A percentile compares a stretch with the other conserved stretches of the same genome.
Conservation (phyloP, 2,888 invertebrate species). For the Amaurobius ferox region DNA sequence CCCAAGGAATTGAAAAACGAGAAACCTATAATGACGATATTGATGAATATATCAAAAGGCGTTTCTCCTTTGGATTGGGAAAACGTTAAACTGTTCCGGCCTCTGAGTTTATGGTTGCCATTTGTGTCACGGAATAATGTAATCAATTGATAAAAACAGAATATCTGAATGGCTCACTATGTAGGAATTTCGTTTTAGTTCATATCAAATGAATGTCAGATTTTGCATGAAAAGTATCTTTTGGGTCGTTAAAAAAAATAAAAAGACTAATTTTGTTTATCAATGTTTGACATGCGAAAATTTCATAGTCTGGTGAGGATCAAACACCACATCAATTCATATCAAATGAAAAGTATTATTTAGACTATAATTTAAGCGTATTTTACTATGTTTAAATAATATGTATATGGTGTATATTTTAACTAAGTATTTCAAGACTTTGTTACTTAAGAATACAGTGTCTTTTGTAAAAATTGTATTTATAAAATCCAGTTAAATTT, state of each 20-base stretch:
- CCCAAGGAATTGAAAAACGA: constrained; percentile 41
- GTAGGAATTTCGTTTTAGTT: neutral
- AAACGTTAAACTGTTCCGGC: constrained; percentile 72
- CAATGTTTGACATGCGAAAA: too few relatives aligned
- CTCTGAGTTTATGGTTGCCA: constrained; percentile 24
- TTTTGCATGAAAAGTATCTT: constrained; percentile 7
- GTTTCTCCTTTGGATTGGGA: constrained; percentile 73
- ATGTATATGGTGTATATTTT: too few relatives aligned
- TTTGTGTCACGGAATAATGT: neutral
- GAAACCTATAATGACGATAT: constrained; percentile 58
- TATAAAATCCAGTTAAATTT: too few relatives aligned
- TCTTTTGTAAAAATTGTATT: too few relatives aligned
- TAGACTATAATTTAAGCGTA: too few relatives aligned
- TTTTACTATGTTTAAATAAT: too few relatives aligned
- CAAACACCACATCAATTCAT: too few relatives aligned
- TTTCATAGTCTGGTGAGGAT: too few relatives aligned
- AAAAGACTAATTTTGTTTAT: neutral
- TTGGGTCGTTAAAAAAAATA: neutral
- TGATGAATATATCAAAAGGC: constrained; percentile 72
- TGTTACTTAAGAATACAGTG: too few relatives aligned
- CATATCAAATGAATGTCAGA: neutral
- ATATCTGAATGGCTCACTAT: neutral
- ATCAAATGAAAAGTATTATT: too few relatives aligned
- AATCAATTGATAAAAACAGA: neutral
- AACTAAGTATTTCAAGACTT: too few relatives aligned